These are phyloP conservation scores for Irena cyanogastra DNA, from an alignment of 2,113 vertebrate species.

Conservation along the genomic window DNA sequence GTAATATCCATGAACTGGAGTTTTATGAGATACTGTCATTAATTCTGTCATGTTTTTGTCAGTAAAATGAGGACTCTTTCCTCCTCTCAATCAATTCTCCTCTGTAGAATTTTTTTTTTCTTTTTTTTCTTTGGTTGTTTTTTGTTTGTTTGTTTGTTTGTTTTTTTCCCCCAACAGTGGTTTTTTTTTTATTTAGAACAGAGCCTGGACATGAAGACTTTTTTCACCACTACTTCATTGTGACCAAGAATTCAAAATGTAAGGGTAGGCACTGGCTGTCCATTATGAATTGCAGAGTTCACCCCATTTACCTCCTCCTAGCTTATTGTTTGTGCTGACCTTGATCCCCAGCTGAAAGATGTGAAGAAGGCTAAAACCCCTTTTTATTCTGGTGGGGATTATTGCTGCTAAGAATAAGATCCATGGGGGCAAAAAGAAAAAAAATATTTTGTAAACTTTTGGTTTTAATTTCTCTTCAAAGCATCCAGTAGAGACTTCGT, in stretches of 20 bases:
- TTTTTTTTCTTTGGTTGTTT: too few relatives aligned
- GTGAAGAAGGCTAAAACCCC: neutral
- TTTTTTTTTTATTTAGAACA: neutral
- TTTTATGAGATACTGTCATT: neutral
- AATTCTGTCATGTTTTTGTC: neutral
- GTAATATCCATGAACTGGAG: neutral
- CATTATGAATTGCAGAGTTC: neutral
- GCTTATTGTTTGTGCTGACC: neutral
- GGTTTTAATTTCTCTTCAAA: neutral
- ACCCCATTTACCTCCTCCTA: neutral
- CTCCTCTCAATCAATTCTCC: neutral
- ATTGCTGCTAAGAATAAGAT: neutral
- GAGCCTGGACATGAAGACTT: neutral
- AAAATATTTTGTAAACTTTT: neutral
- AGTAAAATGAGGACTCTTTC: neutral
- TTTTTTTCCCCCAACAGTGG: rapidly evolving
- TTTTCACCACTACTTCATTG: neutral
- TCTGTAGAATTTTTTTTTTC: neutral
- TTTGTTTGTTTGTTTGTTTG: neutral
- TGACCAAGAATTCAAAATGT: neutral
- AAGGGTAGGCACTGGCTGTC: neutral
- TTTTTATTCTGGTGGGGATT: neutral
- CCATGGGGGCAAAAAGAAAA: neutral
- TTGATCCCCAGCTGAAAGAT: neutral
- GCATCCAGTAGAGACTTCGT: neutral